These are phyloP conservation scores for Drosophila pseudoobscura DNA, from an alignment of 1,140 invertebrate species.

Conservation along the genomic window DNA sequence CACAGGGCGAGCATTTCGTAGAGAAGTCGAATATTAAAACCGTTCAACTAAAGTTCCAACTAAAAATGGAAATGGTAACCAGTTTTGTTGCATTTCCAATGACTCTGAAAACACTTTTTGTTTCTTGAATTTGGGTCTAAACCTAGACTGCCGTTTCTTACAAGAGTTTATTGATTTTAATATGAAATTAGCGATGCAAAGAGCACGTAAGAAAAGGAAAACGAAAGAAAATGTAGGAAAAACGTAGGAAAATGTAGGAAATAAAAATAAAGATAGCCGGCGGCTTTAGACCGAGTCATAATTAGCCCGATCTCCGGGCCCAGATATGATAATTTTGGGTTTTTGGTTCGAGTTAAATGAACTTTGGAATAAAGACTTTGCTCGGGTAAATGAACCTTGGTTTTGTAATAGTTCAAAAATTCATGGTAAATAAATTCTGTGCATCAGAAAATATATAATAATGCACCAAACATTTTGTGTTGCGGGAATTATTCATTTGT, in stretches of 20 bases:
- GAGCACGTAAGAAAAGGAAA: slow-evolving; percentile 18
- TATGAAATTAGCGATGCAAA: slow-evolving; percentile 48
- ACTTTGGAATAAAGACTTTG: background rate
- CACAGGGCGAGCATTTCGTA: slow-evolving; percentile 24
- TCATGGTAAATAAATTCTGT: too few relatives aligned
- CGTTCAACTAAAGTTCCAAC: slow-evolving; percentile 32
- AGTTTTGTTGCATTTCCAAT: slow-evolving; percentile 51
- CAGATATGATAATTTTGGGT: slow-evolving; percentile 24
- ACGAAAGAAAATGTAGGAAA: background rate
- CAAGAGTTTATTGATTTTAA: slow-evolving; percentile 63
- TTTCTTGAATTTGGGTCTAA: slow-evolving; percentile 19
- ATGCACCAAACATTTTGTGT: too few relatives aligned
- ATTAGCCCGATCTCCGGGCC: slow-evolving; percentile 14
- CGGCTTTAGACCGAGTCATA: slow-evolving; percentile 20
- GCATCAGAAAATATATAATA: too few relatives aligned
- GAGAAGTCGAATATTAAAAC: slow-evolving; percentile 47
- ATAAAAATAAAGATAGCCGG: slow-evolving; percentile 30
- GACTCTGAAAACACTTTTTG: slow-evolving; percentile 21
- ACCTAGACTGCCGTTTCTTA: slow-evolving; percentile 21
- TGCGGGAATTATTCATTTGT: too few relatives aligned
- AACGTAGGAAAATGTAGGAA: slow-evolving; percentile 2
- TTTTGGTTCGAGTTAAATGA: slow-evolving; percentile 15
- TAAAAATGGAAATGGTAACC: slow-evolving; percentile 18
- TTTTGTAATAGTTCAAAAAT: too few relatives aligned
- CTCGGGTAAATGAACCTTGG: slow-evolving; percentile 9